Base-by-base conservation (phyloP, 2,888 invertebrate species). In the Drosophila subquinaria region DNA sequence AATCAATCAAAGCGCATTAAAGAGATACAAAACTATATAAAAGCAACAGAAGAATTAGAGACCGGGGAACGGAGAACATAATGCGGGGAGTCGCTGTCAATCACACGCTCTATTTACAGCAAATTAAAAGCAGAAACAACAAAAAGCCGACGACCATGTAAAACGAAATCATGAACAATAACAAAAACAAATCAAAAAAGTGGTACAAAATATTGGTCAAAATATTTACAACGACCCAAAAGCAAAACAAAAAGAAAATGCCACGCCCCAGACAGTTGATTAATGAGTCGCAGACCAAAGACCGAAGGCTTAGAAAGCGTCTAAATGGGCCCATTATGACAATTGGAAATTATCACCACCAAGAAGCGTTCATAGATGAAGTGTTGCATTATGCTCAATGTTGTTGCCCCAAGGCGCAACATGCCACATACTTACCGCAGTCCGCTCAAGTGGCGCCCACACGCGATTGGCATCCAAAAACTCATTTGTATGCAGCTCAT, bases 61-160 rank as follows among this genome's bases (percentile, higher is more conserved):
- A 50, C 15, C 50, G 47, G 56, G 72, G 59, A 59, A 10, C 43
- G 20, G 53, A 76, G 65, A 71, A 79, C 60, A 76, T 13, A 47
- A 59, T 33, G 43, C 40, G 38, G 45, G 63, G 69, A 73, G 74
- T 43, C 64, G 80, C 67, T 76, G 83, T 77, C 90, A 88, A 89
- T 87, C 89, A 88, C 84, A 84, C 90, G 90, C 87, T 88, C 90
- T 88, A 90, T 86, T 90, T 87, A 82, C 81, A 89, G 60, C 73
- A 74, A 82, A 82, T 84, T 84, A 84, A 82, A 82, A 69, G 73
- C 73, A 86, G 45, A 53, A 79, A 82, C 72, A 79, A 83, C 59
- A 85, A 86, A 77, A 81, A 77, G 70, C 66, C 72, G 83, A n/a
- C 61, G 79, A 68, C 79, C 81, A 59, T 68, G 79, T 80, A 75